These are phyloP conservation scores for Lottia gigantea DNA, from an alignment of 2,888 invertebrate genomes.

Conservation along the genomic window DNA sequence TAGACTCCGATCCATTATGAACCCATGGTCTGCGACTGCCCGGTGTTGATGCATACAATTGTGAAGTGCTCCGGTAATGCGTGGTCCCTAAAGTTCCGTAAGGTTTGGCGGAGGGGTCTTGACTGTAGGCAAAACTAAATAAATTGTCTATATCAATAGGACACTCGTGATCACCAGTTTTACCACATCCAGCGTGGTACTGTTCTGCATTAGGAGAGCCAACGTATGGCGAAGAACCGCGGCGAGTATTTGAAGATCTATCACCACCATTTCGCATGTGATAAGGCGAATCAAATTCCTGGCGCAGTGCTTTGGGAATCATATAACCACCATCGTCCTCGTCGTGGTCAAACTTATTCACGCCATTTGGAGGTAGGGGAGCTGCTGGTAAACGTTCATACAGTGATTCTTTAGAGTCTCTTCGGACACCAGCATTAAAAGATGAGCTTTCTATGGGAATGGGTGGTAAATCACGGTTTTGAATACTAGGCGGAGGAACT, in stretches of 20 bases:
- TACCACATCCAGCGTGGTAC: slow-evolving; percentile 21
- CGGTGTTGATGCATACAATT: slow-evolving; percentile 27
- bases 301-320: slow-evolving; percentile 44
- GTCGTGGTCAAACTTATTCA: slow-evolving; percentile 18
- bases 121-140: slow-evolving; percentile 38
- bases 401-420: slow-evolving; percentile 44
- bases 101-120: slow-evolving; percentile 22
- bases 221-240: slow-evolving; percentile 34
- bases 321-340: slow-evolving; percentile 57
- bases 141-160: slow-evolving; percentile 42
- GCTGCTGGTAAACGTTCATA: slow-evolving; percentile 59
- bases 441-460: slow-evolving; percentile 39
- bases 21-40: slow-evolving; percentile 21
- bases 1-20: slow-evolving; percentile 16
- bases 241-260: slow-evolving; percentile 40
- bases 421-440: slow-evolving; percentile 16
- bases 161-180: slow-evolving; percentile 21
- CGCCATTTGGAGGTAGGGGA: slow-evolving; percentile 42
- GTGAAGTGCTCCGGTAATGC: slow-evolving; percentile 30
- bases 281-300: slow-evolving; percentile 28
- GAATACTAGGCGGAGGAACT: slow-evolving; percentile 29
- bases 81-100: slow-evolving; percentile 18
- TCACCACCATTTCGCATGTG: slow-evolving; percentile 35
- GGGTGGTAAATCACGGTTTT: slow-evolving; percentile 56
- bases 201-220: slow-evolving; percentile 41